phyloP scores from a whole-genome alignment of 2,113 vertebrate species.

The Tenebrosternarchus preto region DNA sequence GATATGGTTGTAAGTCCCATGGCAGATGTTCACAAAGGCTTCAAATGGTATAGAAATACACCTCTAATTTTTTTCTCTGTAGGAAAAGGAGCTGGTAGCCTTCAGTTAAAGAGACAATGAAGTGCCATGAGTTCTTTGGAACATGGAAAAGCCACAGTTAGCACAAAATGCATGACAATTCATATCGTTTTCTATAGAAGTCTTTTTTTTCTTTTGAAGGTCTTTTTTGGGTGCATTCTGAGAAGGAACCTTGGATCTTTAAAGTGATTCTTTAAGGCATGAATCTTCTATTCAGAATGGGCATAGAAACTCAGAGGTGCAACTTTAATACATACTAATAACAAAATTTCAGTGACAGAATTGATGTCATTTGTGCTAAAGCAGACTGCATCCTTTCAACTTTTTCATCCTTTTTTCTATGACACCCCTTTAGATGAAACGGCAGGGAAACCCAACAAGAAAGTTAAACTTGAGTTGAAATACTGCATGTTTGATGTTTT shows the following conservation, averaged over 20 bases:
- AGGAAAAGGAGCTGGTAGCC: neutral
- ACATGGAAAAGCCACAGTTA: neutral
- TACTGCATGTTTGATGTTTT: no score
- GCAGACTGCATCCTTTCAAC: neutral
- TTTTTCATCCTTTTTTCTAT: no score
- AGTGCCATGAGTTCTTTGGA: neutral
- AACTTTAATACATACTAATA: conserved; percentile 6
- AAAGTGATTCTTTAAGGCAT: neutral
- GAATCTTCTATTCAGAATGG: neutral
- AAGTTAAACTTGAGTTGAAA: no score
- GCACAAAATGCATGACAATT: neutral
- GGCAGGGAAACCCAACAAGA: no score
- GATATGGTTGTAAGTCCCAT: neutral
- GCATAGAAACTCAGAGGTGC: neutral
- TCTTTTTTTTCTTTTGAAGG: neutral
- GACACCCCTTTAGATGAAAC: no score
- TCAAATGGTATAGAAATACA: neutral
- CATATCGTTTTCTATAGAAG: no score
- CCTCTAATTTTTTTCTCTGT: neutral
- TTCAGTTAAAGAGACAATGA: neutral
- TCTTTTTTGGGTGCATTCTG: neutral
- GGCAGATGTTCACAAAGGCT: neutral
- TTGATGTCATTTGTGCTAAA: neutral
- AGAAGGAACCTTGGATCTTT: neutral
- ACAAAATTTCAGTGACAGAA: neutral